Evolutionary conservation across 2,113 vertebrate species (phyloP).

Genomic region (Malurus cyaneus): DNA sequence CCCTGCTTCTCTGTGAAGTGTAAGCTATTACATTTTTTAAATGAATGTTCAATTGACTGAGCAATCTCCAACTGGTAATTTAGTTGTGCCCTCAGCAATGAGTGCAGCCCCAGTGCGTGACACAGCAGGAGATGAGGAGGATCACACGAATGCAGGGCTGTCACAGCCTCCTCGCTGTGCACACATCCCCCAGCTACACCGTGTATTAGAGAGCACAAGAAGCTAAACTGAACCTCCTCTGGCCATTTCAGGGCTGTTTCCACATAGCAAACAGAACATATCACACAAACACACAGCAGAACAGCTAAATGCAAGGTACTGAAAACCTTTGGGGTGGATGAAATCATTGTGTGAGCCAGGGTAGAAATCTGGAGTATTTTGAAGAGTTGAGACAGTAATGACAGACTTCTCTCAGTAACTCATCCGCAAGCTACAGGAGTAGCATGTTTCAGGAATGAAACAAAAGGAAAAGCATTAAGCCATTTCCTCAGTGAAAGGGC

Average conservation of each 20-base stretch:
- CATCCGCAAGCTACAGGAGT: neutral
- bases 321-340: neutral
- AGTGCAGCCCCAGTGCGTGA: neutral
- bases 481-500: neutral
- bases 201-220: neutral
- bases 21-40: neutral
- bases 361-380: neutral
- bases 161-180: neutral
- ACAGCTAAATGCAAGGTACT: neutral
- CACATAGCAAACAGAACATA: neutral
- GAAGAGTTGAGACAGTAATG: neutral
- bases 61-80: neutral
- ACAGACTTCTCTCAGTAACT: neutral
- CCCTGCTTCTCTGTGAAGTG: neutral
- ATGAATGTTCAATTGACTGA: neutral
- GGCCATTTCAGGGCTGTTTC: neutral
- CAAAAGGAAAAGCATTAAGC: neutral
- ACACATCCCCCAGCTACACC: neutral
- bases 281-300: neutral
- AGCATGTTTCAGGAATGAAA: neutral
- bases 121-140: neutral
- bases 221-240: neutral
- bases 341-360: neutral
- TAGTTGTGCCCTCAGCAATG: neutral
- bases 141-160: rapidly evolving